Percentiles rank a stretch among this genome's conserved stretches.
phyloP scores from a whole-genome alignment of 2,797 vertebrate genomes.

The Morelia viridis region DNA sequence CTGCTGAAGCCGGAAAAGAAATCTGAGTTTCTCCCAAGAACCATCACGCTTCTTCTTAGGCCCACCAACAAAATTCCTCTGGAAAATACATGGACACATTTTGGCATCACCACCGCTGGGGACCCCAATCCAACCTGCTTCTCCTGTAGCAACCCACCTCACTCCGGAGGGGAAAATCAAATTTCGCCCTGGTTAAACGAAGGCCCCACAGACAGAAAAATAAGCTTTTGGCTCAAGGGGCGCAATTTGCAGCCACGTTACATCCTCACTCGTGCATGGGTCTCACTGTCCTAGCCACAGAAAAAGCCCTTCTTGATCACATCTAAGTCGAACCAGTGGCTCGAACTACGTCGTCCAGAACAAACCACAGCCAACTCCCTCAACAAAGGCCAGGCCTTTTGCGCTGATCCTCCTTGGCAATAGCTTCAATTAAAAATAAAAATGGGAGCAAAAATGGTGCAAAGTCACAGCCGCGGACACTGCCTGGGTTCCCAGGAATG shows the following conservation, averaged over 20 bases:
- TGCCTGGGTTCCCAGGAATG: too few relatives aligned
- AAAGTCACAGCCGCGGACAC: too few relatives aligned
- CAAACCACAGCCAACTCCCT: too few relatives aligned
- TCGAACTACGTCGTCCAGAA: too few relatives aligned
- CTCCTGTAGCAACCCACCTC: background rate
- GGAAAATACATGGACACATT: background rate
- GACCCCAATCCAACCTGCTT: background rate
- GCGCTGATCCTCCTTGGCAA: too few relatives aligned
- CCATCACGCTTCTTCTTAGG: background rate
- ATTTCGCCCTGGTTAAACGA: background rate
- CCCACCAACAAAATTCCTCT: background rate
- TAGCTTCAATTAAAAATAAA: too few relatives aligned
- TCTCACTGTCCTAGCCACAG: too few relatives aligned
- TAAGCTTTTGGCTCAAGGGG: background rate
- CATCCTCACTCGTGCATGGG: background rate
- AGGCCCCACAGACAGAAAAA: background rate
- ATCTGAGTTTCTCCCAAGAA: background rate
- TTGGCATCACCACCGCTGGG: background rate
- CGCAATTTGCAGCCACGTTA: background rate
- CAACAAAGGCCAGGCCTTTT: too few relatives aligned
- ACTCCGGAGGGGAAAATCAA: background rate
- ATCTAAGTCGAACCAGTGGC: too few relatives aligned
- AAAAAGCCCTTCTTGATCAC: too few relatives aligned
- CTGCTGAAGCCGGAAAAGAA: background rate
- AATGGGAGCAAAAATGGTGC: too few relatives aligned